Conservation (phyloP, 2,113 vertebrate genomes). For the Dolichallabes microphthalmus region DNA sequence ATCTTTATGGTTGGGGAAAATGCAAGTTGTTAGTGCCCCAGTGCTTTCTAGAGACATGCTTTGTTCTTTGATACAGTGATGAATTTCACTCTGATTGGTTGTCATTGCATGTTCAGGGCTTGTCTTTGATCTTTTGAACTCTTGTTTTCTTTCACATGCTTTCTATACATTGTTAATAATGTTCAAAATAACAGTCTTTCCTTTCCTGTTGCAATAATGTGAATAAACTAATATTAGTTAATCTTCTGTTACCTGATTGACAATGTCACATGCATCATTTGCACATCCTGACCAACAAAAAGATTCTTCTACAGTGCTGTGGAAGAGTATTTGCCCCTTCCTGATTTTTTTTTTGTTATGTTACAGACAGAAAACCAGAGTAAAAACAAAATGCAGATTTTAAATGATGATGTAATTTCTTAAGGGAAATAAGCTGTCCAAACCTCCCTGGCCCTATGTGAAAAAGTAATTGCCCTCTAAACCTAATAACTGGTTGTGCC, state of each 20-base stretch:
- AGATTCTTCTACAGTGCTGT: neutral
- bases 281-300: neutral
- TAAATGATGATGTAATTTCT: no score
- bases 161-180: neutral
- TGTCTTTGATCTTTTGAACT: constrained; percentile 20
- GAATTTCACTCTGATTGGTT: neutral
- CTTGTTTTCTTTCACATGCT: neutral
- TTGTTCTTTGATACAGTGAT: constrained; percentile 8
- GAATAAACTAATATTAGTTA: neutral
- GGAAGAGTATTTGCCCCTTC: no score
- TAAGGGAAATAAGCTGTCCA: no score
- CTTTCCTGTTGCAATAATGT: neutral
- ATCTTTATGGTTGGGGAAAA: neutral
- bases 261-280: neutral
- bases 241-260: neutral
- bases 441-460: no score
- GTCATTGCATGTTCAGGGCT: neutral
- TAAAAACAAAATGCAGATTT: no score
- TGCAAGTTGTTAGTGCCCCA: neutral
- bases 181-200: neutral
- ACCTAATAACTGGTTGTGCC: no score
- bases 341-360: no score
- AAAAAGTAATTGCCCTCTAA: no score
- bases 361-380: no score
- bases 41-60: constrained; percentile 10